Evolutionary conservation across 2,113 vertebrate species (phyloP), one percentile per base, ranked within the genome.

Genomic region (Polypterus bichir): DNA sequence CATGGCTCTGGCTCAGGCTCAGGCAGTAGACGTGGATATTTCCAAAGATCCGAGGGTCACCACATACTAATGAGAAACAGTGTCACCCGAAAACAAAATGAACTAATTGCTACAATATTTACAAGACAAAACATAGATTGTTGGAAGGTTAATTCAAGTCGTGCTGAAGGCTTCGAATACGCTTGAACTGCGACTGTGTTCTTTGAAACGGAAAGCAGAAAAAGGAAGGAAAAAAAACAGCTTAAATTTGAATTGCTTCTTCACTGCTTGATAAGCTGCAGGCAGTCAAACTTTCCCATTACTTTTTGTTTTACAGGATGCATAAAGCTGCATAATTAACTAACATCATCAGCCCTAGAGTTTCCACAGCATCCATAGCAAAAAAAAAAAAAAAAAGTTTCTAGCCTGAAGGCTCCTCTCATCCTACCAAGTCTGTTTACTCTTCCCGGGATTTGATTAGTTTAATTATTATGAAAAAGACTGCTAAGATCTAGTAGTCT

Each of bases 381-480:
- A 27, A 27, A 27, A 78, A 82, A 78, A 76, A 74, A 79, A 76
- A 65, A 69, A 76, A 80, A 92, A 94, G 88, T 93, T 88, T 80
- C 81, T 90, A 84, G 83, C 92, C 94, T 67, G 75, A 90, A 97
- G 94, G 90, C 86, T 91, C 87, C 82, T 88, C 86, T 87, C 83
- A 88, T 85, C 82, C 83, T 81, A 84, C 82, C 83, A 92, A 94
- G 90, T 92, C 89, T 97, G 93, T 97, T 96, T 97, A 91, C 88
- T 87, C 91, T 93, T 89, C 89, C 83, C 88, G 89, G 92, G 92
- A 97, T 99, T 91, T 91, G 89, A 97, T 91, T 91, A 89, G 86
- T 96, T 94, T 97, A 94, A 95, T 95, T 94, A 92, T 93, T 94
- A 90, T 89, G 88, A 90, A 95, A 93, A 91, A 91, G 89, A 78